phyloP scores from a whole-genome alignment of 2,797 vertebrate species.

The Lemur catta region DNA sequence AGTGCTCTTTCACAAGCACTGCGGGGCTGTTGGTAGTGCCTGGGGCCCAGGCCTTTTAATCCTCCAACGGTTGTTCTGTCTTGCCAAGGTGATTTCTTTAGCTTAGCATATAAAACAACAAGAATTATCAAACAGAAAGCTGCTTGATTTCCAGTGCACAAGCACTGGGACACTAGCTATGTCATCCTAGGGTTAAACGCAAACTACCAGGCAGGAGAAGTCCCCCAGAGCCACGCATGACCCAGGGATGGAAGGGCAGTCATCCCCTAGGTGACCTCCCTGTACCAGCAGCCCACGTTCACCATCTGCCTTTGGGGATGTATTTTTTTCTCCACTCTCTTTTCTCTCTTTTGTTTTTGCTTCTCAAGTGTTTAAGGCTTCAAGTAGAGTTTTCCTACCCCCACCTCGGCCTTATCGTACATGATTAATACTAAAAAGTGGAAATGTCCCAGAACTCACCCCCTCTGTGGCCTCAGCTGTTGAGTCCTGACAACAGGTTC shows the following conservation, averaged over 20 bases:
- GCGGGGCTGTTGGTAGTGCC: neutral
- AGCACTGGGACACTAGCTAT: neutral
- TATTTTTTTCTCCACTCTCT: too few species aligned
- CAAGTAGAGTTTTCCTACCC: neutral
- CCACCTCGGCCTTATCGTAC: neutral
- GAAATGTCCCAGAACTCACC: neutral
- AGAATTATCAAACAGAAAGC: slow-evolving; percentile 55
- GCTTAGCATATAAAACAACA: slow-evolving; percentile 61
- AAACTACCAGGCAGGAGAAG: neutral
- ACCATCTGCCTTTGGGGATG: neutral
- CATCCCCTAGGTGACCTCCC: neutral
- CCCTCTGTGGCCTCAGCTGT: neutral
- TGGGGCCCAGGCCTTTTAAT: neutral
- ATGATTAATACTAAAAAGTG: neutral
- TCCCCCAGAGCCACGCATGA: neutral
- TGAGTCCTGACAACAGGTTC: neutral
- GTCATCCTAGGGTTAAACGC: neutral
- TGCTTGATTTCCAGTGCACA: neutral
- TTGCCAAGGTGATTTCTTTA: slow-evolving; percentile 59
- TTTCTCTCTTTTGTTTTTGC: neutral
- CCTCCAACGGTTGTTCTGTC: neutral
- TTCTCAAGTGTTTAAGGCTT: neutral
- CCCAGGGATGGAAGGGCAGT: neutral
- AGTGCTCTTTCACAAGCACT: neutral
- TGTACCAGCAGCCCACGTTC: neutral